Evolutionary conservation across 1,140 invertebrate species (phyloP), one percentile per base, ranked within the genome.

Genomic region (Augochlora pura): DNA sequence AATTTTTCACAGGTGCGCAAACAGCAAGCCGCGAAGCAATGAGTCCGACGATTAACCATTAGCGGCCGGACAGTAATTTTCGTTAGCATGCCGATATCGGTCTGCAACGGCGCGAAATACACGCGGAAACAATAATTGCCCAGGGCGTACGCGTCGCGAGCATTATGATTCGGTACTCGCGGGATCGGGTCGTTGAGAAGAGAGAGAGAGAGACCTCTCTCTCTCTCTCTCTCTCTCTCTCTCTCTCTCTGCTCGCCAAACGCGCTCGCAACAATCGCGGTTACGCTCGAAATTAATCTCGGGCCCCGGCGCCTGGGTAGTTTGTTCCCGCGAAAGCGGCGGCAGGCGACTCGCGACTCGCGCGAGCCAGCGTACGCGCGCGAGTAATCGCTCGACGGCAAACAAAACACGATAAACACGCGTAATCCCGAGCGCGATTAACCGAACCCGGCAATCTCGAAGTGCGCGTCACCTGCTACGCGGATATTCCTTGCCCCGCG

Each of bases 391-490:
- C 59, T 77, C 57, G 75, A 63, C 46, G 42, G 42, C 32, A 71
- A 63, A 77, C 75, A 77, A 52, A 60, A 12, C 68, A 25, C 23
- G 75, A 77, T 71, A 63, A 71, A 77, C 75, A 71, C 75, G 46
- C 67, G 75, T 63, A 77, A 77, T 77, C 59, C 75, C 8, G 14
- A n/a, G 74, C 10, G 9, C 67, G 66, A 69, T 69, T 67, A 76
- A 68, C 52, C 66, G 49, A n/a, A 52, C 39, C 7, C 23, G 75
- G 62, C 57, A 63, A 32, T 23, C 32, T 54, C 49, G 32, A 42
- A 67, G 54, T 16, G 38, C 27, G 64, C 42, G 54, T 70, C 57
- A 77, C 70, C 60, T 69, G n/a, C 38, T 12, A n/a, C 14, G 66
- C 16, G 5, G 18, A 62, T n/a, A 49, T 64, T 52, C 59, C 23